A percentile compares a stretch with the other conserved stretches of the same genome.
Conservation (phyloP, 2,113 vertebrate species). For the Salvator merianae region DNA sequence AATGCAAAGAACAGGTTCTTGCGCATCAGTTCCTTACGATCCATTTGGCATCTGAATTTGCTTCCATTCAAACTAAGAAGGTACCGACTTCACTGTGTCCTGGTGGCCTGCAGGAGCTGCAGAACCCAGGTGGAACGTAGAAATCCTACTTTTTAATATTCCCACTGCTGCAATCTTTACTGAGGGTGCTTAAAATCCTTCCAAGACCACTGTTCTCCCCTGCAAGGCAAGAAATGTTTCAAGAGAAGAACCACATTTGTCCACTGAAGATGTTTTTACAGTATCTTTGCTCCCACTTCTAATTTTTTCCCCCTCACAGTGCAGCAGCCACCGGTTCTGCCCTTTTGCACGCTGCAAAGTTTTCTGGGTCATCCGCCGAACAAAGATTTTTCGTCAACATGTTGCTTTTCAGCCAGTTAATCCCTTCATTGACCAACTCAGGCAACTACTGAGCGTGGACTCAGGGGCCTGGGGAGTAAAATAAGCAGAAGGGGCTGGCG, state of each 20-base stretch:
- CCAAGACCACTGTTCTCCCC: background rate
- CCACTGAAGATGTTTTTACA: background rate
- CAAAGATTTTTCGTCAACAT: conserved; percentile 7
- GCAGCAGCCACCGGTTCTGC: no score
- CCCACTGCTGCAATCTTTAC: background rate
- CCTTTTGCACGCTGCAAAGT: background rate
- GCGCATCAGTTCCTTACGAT: no score
- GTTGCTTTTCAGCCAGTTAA: background rate
- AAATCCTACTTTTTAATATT: background rate
- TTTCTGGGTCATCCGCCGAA: background rate
- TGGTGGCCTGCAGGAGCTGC: background rate
- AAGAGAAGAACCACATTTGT: background rate
- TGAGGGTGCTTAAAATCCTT: no score
- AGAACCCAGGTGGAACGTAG: background rate
- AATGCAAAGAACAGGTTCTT: background rate
- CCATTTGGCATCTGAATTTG: no score
- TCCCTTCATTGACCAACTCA: background rate
- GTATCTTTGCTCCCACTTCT: background rate
- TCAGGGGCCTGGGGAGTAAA: background rate
- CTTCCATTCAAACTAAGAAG: no score
- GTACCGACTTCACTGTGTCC: no score
- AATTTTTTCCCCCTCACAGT: background rate
- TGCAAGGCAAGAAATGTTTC: background rate
- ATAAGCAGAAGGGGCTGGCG: background rate
- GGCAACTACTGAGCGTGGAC: background rate